Evolutionary conservation across 2,888 invertebrate species (phyloP).

Genomic region (Rhagonycha fulva): DNA sequence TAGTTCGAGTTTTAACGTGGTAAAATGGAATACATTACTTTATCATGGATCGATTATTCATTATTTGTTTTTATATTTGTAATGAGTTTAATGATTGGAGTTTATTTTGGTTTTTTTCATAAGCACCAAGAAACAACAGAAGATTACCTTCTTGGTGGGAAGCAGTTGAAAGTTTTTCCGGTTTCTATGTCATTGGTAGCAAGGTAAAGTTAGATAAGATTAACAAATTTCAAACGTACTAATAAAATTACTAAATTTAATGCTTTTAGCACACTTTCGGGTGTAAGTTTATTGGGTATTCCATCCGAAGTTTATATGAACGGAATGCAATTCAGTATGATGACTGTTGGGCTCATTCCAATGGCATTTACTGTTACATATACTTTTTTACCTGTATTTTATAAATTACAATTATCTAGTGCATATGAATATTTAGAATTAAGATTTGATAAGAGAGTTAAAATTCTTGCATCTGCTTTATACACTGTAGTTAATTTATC

Average conservation of each 20-base stretch:
- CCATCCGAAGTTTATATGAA: conserved; percentile 76
- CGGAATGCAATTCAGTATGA: conserved; percentile 67
- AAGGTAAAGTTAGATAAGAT: conserved; percentile 59
- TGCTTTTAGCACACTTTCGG: conserved; percentile 69
- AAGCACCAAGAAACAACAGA: conserved; percentile 65
- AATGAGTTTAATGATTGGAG: conserved; percentile 61
- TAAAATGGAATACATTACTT: conserved; percentile 34
- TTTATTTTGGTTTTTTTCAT: conserved; percentile 63
- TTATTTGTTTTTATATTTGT: conserved; percentile 59
- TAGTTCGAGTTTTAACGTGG: not conserved
- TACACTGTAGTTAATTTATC: conserved; percentile 63
- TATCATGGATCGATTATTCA: conserved; percentile 61
- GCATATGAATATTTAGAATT: conserved; percentile 71
- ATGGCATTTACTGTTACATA: conserved; percentile 46
- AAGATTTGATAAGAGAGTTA: conserved; percentile 64
- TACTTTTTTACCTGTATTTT: conserved; percentile 68
- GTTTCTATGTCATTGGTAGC: conserved; percentile 75
- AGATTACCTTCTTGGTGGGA: conserved; percentile 74
- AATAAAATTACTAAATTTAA: not conserved
- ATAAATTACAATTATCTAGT: conserved; percentile 70
- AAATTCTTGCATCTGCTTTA: conserved; percentile 64
- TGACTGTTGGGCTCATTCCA: conserved; percentile 52
- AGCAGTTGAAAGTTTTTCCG: conserved; percentile 73
- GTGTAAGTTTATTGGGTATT: conserved; percentile 73
- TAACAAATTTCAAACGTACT: not conserved